phyloP scores from a whole-genome alignment of 2,888 invertebrate species.

The Danaus chrysippus region DNA sequence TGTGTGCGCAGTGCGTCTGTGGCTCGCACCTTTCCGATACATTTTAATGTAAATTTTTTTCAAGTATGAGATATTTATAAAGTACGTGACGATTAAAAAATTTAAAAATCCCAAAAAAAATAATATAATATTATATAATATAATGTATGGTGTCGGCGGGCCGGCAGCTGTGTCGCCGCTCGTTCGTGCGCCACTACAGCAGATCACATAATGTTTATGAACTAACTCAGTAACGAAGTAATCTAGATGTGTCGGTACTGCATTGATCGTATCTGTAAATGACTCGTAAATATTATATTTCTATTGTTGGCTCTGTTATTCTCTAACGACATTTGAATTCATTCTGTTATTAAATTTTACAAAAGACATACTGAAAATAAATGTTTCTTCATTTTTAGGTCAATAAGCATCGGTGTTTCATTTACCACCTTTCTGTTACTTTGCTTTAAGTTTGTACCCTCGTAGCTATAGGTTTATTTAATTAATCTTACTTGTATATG shows the following conservation, averaged over 20 bases:
- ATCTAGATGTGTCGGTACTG: constrained; percentile 76
- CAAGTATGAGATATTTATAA: constrained; percentile 78
- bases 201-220: constrained; percentile 65
- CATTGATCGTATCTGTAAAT: constrained; percentile 75
- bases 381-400: constrained; percentile 87
- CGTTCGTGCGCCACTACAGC: constrained; percentile 27
- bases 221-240: constrained; percentile 72
- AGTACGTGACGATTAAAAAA: constrained; percentile 73
- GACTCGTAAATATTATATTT: constrained; percentile 76
- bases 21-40: constrained; percentile 64
- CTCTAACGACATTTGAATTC: constrained; percentile 73
- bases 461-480: constrained; percentile 8
- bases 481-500: constrained; percentile 9
- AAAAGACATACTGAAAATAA: constrained; percentile 85
- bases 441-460: constrained; percentile 7
- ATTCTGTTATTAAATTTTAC: constrained; percentile 80
- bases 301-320: constrained; percentile 76
- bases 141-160: constrained; percentile 50
- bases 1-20: constrained; percentile 33
- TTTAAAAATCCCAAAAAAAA: constrained; percentile 62
- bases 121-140: constrained; percentile 25
- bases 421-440: constrained; percentile 39
- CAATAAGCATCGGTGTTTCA: constrained; percentile 80
- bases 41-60: constrained; percentile 76
- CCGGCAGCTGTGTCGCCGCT: constrained; percentile 32